These are phyloP conservation scores for Bos taurus DNA, from an alignment of 2,113 vertebrate genomes.

Conservation along the genomic window DNA sequence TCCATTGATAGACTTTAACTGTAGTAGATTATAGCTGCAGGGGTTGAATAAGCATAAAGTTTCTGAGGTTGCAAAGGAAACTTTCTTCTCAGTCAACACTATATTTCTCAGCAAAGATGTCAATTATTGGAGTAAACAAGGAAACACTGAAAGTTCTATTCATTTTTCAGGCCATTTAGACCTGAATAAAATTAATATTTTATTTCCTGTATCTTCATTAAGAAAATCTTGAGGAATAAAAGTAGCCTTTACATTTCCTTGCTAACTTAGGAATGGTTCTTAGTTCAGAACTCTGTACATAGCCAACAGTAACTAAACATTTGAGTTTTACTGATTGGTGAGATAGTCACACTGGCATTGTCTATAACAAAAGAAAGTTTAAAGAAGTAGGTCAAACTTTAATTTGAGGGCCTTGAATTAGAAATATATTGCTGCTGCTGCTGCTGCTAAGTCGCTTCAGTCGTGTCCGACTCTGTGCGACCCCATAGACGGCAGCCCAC, in stretches of 20 bases:
- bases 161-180: not conserved
- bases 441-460: too few relatives aligned
- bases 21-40: not conserved
- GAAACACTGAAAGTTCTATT: not conserved
- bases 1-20: not conserved
- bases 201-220: not conserved
- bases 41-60: not conserved
- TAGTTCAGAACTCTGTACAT: not conserved
- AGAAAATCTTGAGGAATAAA: not conserved
- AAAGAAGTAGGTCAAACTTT: not conserved
- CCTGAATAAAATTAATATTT: not conserved
- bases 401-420: not conserved
- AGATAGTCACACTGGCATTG: not conserved
- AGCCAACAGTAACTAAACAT: not conserved
- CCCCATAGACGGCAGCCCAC: too few relatives aligned
- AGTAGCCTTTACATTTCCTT: not conserved
- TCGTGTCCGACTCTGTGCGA: too few relatives aligned
- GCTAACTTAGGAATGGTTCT: not conserved
- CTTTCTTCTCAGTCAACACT: not conserved
- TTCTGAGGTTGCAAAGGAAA: not conserved
- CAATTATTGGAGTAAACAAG: not conserved
- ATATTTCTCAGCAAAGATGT: not conserved
- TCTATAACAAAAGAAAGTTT: not conserved
- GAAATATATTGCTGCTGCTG: not conserved
- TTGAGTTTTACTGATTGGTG: not conserved